Conservation (phyloP, 2,797 vertebrate species). For the Sebastes vulpes region DNA sequence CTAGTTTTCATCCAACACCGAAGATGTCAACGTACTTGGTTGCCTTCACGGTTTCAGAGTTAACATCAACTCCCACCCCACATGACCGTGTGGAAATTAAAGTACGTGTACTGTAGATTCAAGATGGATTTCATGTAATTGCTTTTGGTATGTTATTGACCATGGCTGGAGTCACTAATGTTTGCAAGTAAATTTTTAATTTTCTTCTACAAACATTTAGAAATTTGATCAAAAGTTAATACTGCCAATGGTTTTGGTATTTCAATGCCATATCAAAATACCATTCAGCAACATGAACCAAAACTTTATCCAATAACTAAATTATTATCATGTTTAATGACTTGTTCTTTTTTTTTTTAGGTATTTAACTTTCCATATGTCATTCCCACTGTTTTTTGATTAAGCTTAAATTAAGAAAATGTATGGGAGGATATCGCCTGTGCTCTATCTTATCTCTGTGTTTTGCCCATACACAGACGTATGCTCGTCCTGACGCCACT, state of each 20-base stretch:
- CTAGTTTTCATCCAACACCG: conserved; percentile 58
- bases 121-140: neutral
- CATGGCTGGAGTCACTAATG: neutral
- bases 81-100: neutral
- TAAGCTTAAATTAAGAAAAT: neutral
- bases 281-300: neutral
- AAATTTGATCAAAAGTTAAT: neutral
- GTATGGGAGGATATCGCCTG: neutral
- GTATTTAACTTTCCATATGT: neutral
- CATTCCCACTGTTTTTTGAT: neutral
- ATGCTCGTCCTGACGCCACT: conserved; percentile 72
- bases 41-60: conserved; percentile 79
- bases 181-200: neutral
- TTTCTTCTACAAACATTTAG: neutral
- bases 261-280: neutral
- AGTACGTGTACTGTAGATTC: conserved; percentile 55
- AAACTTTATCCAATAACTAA: neutral
- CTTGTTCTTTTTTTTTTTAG: neutral
- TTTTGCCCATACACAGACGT: conserved; percentile 61
- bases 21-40: conserved; percentile 87
- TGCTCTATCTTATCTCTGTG: neutral
- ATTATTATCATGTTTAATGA: neutral
- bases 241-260: neutral
- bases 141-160: neutral
- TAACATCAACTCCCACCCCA: fast-evolving